Evolutionary conservation across 2,888 invertebrate genomes (phyloP).

Genomic region (Drosophila hawaiiensis): DNA sequence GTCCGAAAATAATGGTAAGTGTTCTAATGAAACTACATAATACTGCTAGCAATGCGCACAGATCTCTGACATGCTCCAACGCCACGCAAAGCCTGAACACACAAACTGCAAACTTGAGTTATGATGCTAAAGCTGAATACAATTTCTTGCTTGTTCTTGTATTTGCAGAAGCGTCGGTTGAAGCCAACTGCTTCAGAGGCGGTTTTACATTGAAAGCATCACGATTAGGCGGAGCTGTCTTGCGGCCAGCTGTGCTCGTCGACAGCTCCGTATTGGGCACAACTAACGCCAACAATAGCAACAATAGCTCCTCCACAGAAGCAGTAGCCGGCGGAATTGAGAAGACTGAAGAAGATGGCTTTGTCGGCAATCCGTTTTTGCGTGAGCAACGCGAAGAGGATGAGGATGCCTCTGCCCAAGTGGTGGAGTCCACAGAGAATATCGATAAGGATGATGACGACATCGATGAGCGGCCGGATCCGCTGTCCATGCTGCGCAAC

Average conservation of each 20-base stretch:
- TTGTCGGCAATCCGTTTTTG: slow-evolving; percentile 81
- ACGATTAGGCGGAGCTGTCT: slow-evolving; percentile 80
- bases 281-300: slow-evolving; percentile 40
- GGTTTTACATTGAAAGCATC: slow-evolving; percentile 81
- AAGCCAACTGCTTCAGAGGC: slow-evolving; percentile 83
- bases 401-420: slow-evolving; percentile 53
- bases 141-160: slow-evolving; percentile 41
- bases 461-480: slow-evolving; percentile 83
- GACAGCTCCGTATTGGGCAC: slow-evolving; percentile 78
- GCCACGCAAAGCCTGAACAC: neutral
- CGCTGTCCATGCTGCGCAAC: slow-evolving; percentile 82
- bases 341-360: slow-evolving; percentile 62
- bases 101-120: neutral
- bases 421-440: slow-evolving; percentile 67
- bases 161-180: slow-evolving; percentile 83
- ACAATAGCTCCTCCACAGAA: slow-evolving; percentile 45
- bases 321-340: slow-evolving; percentile 48
- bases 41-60: neutral
- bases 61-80: too few relatives aligned
- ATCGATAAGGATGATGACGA: slow-evolving; percentile 72
- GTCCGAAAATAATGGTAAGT: slow-evolving; percentile 85
- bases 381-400: slow-evolving; percentile 78
- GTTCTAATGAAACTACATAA: neutral
- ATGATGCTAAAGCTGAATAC: slow-evolving; percentile 19
- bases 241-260: slow-evolving; percentile 82